Percentiles rank a stretch among this genome's conserved stretches.
Conservation (phyloP, 1,140 invertebrate genomes). For the Magallana ariakensis region DNA sequence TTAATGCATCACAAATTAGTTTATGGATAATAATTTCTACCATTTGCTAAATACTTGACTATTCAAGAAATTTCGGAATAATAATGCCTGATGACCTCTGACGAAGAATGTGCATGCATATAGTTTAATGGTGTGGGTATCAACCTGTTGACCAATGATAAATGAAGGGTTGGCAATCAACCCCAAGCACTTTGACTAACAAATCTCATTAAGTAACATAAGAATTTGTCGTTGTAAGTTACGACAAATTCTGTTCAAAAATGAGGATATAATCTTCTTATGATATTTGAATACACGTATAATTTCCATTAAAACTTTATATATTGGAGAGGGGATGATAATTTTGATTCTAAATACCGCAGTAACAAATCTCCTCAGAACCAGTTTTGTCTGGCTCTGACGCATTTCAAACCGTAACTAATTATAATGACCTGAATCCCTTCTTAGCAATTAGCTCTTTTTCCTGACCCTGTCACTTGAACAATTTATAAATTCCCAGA, state of each 20-base stretch:
- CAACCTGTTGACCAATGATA: not conserved
- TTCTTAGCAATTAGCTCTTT: not conserved
- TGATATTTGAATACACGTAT: too few relatives aligned
- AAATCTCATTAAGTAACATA: not conserved
- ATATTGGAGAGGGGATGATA: too few relatives aligned
- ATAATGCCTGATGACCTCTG: not conserved
- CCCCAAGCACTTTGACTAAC: not conserved
- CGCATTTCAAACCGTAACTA: not conserved
- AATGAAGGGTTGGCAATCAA: not conserved
- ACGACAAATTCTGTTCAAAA: not conserved
- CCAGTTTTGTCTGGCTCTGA: not conserved
- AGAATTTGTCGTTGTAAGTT: not conserved
- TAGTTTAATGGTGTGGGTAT: not conserved
- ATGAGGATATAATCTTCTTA: not conserved
- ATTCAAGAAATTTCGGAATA: not conserved
- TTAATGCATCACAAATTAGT: not conserved
- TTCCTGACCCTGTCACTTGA: not conserved
- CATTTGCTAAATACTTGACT: not conserved
- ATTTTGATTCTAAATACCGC: too few relatives aligned
- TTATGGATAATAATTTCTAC: not conserved
- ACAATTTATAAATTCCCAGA: not conserved
- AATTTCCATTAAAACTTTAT: too few relatives aligned
- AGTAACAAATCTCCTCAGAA: not conserved
- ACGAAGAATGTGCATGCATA: not conserved
- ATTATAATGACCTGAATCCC: not conserved